Conservation (phyloP, 2,113 vertebrate species). For the Malaclemys terrapin region DNA sequence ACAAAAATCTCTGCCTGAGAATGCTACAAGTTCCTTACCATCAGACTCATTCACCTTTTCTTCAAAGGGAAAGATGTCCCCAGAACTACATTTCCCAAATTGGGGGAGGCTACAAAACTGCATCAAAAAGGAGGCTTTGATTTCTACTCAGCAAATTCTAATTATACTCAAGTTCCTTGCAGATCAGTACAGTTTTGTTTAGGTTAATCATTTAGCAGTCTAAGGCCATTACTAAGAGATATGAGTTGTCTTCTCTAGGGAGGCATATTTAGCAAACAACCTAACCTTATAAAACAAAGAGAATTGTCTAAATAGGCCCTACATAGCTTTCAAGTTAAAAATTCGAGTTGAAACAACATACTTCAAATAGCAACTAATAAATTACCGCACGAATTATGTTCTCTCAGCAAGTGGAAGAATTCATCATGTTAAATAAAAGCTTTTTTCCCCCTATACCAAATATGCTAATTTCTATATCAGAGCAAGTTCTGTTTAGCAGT, state of each 20-base stretch:
- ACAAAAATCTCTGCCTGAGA: accelerated
- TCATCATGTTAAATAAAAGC: neutral
- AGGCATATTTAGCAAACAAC: neutral
- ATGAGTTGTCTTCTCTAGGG: neutral
- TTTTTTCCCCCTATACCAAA: neutral
- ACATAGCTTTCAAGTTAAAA: neutral
- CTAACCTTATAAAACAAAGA: neutral
- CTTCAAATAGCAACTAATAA: neutral
- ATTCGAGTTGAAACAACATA: neutral
- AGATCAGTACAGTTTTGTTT: neutral
- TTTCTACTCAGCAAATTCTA: neutral
- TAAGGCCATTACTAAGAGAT: neutral
- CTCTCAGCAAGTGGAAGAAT: neutral
- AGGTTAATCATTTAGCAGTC: neutral
- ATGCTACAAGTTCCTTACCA: neutral
- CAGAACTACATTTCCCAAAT: neutral
- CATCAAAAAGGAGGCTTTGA: neutral
- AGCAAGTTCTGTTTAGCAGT: neutral
- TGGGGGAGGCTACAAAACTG: neutral
- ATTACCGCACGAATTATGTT: neutral
- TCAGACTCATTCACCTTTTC: neutral
- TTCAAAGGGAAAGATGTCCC: neutral
- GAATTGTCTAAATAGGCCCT: neutral
- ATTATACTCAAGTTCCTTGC: neutral
- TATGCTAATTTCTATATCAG: too few species aligned